Conservation (phyloP, 1,140 invertebrate species). For the Bombus sylvicola region DNA sequence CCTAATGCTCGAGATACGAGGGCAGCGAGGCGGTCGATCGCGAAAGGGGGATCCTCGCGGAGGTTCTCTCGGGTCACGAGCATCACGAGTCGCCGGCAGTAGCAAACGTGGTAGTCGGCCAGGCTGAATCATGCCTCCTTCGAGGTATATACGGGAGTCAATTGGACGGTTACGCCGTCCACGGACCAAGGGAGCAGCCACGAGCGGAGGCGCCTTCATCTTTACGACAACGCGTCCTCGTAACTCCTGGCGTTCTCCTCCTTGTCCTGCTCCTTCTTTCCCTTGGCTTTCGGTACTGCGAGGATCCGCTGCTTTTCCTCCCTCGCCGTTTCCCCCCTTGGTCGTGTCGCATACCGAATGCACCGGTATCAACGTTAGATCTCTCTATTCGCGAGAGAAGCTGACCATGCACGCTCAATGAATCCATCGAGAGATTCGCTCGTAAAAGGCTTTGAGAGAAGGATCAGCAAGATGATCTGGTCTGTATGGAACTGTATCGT, state of each 20-base stretch:
- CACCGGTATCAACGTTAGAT: slow-evolving; percentile 35
- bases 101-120: slow-evolving; percentile 66
- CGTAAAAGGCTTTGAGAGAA: not conserved
- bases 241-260: slow-evolving; percentile 55
- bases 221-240: slow-evolving; percentile 69
- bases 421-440: not conserved
- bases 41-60: slow-evolving; percentile 49
- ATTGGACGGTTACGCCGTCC: slow-evolving; percentile 69
- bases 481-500: not conserved
- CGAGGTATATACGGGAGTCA: slow-evolving; percentile 67
- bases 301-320: slow-evolving; percentile 4
- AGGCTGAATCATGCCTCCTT: slow-evolving; percentile 65
- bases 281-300: slow-evolving; percentile 13
- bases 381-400: slow-evolving; percentile 41
- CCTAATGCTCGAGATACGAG: slow-evolving; percentile 49
- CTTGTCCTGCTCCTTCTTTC: slow-evolving; percentile 32
- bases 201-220: slow-evolving; percentile 67
- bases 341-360: slow-evolving; percentile 25
- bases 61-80: slow-evolving; percentile 61
- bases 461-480: not conserved
- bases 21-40: slow-evolving; percentile 58
- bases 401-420: not conserved
- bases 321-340: not conserved
- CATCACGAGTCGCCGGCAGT: slow-evolving; percentile 64
- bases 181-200: slow-evolving; percentile 63